Evolutionary conservation across 2,888 invertebrate genomes (phyloP).

Genomic region (Neoaliturus tenellus): DNA sequence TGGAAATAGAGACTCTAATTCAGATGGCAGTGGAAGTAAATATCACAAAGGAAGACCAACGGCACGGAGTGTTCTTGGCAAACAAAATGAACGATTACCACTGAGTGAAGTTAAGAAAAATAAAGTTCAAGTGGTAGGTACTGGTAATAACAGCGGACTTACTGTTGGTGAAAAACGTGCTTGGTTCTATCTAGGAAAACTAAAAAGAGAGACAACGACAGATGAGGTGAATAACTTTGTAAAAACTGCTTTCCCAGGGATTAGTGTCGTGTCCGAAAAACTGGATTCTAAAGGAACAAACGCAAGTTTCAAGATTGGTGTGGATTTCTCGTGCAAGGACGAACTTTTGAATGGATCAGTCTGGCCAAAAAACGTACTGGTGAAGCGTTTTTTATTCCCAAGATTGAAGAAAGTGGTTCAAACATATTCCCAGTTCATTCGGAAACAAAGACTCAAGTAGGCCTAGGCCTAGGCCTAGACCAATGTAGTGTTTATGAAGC

Average conservation of each 20-base stretch:
- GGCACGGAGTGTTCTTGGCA: too few relatives aligned
- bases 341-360: neutral
- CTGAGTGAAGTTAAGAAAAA: too few relatives aligned
- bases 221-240: neutral
- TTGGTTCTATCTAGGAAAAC: conserved; percentile 15
- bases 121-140: too few relatives aligned
- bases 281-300: neutral
- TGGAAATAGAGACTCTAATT: too few relatives aligned
- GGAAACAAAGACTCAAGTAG: neutral
- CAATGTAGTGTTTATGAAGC: neutral
- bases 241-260: neutral
- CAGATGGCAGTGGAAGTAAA: too few relatives aligned
- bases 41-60: too few relatives aligned
- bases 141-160: too few relatives aligned
- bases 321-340: neutral
- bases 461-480: neutral
- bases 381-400: conserved; percentile 27
- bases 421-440: too few relatives aligned
- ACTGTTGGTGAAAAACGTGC: neutral
- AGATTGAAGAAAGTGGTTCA: neutral
- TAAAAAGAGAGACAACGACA: neutral
- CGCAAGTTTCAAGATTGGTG: neutral
- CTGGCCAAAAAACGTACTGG: neutral
- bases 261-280: neutral
- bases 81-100: too few relatives aligned